Evolutionary conservation across 2,113 vertebrate genomes (phyloP).

Genomic region (Gulo gulo): DNA sequence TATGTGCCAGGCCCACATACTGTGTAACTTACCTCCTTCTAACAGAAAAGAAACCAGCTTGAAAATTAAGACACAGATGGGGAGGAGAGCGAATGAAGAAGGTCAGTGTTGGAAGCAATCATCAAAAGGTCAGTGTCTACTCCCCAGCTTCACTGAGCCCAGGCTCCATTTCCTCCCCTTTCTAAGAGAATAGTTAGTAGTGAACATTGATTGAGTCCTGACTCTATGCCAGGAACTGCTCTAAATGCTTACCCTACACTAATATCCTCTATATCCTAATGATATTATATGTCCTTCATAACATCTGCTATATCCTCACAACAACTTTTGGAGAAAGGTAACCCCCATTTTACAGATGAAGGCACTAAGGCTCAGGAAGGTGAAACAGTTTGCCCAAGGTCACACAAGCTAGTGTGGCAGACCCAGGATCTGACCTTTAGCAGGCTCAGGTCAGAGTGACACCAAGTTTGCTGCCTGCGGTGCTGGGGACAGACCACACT

Average conservation of each 20-base stretch:
- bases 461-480: rapidly evolving
- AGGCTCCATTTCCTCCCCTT: not conserved
- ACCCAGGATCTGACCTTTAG: not conserved
- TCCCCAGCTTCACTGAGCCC: not conserved
- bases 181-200: not conserved
- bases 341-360: not conserved
- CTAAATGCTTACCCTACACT: not conserved
- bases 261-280: not conserved
- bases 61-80: not conserved
- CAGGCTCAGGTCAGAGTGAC: too few relatives aligned
- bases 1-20: not conserved
- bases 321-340: not conserved
- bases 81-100: not conserved
- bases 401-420: not conserved
- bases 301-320: not conserved
- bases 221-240: not conserved
- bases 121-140: not conserved
- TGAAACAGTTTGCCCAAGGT: not conserved
- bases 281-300: not conserved
- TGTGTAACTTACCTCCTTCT: not conserved
- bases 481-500: not conserved
- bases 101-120: not conserved
- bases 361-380: not conserved
- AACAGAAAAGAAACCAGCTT: not conserved
- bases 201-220: not conserved